phyloP scores from a whole-genome alignment of 2,797 vertebrate species.

The Sebastes steindachneri region DNA sequence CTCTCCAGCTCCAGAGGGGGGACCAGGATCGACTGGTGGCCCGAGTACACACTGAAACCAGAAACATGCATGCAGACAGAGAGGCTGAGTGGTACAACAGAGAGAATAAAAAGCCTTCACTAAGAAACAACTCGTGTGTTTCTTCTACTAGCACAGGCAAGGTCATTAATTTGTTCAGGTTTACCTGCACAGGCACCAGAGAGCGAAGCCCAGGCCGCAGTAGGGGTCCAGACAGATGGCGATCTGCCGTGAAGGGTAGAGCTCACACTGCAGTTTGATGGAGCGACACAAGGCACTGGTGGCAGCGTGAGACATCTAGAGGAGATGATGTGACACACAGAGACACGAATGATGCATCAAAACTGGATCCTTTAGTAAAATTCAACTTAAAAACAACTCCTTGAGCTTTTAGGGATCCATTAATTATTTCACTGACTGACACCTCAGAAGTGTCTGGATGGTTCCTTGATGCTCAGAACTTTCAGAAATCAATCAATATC shows the following conservation, averaged over 20 bases:
- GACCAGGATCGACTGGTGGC: constrained; percentile 95
- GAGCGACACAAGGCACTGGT: constrained; percentile 98
- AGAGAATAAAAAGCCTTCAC: not conserved
- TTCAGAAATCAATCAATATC: not conserved
- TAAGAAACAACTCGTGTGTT: not conserved
- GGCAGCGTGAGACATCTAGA: constrained; percentile 95
- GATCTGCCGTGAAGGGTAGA: constrained; percentile 95
- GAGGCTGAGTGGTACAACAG: not conserved
- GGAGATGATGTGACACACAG: not conserved
- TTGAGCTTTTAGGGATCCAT: not conserved
- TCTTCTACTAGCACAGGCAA: not conserved
- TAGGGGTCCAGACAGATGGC: constrained; percentile 98
- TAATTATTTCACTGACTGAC: not conserved
- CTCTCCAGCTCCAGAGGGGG: constrained; percentile 95
- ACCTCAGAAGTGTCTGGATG: not conserved
- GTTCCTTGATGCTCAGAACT: not conserved
- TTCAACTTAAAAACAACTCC: not conserved
- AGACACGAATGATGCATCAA: not conserved
- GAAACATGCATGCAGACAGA: constrained; percentile 25
- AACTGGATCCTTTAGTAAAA: not conserved
- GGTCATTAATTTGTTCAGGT: not conserved
- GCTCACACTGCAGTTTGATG: constrained; percentile 96
- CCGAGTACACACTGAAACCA: constrained; percentile 90
- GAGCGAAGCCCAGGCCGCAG: constrained; percentile 95
- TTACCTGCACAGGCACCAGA: constrained; percentile 95